Conservation (phyloP, 2,113 vertebrate species). For the Gallinago paraguaiae region DNA sequence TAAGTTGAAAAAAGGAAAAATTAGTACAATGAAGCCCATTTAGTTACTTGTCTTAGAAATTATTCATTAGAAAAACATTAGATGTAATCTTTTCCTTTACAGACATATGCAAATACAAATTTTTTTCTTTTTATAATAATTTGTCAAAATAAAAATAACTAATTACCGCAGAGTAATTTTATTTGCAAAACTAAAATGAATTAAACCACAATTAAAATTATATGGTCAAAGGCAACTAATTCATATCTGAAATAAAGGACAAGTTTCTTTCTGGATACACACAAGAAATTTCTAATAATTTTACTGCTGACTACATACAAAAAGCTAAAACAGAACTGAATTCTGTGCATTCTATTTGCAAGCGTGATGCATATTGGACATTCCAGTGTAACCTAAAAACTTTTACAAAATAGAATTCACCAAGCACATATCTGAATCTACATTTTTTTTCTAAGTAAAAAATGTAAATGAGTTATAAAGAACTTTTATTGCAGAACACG, state of each 20-base stretch:
- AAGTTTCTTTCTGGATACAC: not conserved
- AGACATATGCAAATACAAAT: not conserved
- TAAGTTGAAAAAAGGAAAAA: slow-evolving; percentile 52
- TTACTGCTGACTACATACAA: not conserved
- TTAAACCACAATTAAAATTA: not conserved
- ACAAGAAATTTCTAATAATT: not conserved
- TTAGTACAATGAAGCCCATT: slow-evolving; percentile 32
- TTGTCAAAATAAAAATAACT: not conserved
- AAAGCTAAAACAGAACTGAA: not conserved
- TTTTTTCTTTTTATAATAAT: not conserved
- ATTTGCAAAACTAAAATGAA: not conserved
- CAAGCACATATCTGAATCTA: not conserved
- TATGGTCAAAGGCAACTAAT: not conserved
- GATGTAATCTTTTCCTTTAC: not conserved
- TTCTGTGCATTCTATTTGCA: not conserved
- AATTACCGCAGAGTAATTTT: not conserved
- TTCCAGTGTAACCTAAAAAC: not conserved
- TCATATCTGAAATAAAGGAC: not conserved
- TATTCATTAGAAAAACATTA: not conserved
- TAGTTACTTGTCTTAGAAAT: not conserved
- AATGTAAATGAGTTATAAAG: not conserved
- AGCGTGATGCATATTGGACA: not conserved
- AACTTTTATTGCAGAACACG: not conserved
- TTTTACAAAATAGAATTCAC: not conserved
- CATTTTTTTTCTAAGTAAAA: slow-evolving; percentile 1